A percentile compares a stretch with the other conserved stretches of the same genome.
Evolutionary conservation across 2,113 vertebrate genomes (phyloP).

Genomic region (Anguilla japonica): DNA sequence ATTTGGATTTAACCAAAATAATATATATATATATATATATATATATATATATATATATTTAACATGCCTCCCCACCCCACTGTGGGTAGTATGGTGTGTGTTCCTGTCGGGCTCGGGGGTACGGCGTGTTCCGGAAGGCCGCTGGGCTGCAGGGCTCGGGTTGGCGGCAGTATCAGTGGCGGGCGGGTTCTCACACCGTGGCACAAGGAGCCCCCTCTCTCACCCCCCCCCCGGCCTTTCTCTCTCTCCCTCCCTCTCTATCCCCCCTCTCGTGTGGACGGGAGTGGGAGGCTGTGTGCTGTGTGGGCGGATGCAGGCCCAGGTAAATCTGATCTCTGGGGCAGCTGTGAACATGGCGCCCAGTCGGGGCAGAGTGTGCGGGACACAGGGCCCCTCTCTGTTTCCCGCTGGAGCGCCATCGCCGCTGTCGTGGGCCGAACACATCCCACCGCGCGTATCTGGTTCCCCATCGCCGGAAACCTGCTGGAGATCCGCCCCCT

Average conservation of each 20-base stretch:
- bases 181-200: background rate
- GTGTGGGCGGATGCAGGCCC: conserved; percentile 52
- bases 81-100: background rate
- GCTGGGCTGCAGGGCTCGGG: background rate
- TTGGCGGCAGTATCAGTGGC: background rate
- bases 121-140: background rate
- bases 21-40: background rate
- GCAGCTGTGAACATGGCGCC: conserved; percentile 56
- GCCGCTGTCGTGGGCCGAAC: conserved; percentile 44
- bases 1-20: background rate
- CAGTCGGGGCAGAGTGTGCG: conserved; percentile 52
- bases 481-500: conserved; percentile 51
- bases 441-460: conserved; percentile 53
- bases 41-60: background rate
- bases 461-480: conserved; percentile 61
- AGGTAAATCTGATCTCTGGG: conserved; percentile 54
- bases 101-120: background rate
- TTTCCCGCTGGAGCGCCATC: conserved; percentile 24
- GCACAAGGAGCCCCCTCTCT: background rate
- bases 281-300: no score
- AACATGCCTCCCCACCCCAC: background rate
- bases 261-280: conserved; percentile 24
- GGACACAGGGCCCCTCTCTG: conserved; percentile 52
- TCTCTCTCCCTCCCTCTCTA: conserved; percentile 19
- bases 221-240: conserved; percentile 33